Conservation (phyloP, 2,113 vertebrate genomes). For the Xiphophorus hellerii region DNA sequence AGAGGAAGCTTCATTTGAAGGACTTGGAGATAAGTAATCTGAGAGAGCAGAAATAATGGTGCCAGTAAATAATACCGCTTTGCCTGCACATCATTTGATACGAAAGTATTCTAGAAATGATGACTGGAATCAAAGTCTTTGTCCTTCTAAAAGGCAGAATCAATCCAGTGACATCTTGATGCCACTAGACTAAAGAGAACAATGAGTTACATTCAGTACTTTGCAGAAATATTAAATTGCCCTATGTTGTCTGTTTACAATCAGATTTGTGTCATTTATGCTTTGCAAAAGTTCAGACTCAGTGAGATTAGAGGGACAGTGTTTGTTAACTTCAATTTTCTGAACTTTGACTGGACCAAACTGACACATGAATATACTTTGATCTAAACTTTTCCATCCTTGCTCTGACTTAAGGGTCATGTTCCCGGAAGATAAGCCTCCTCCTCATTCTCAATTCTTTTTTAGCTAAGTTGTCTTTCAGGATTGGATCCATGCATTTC, state of each 20-base stretch:
- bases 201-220: neutral
- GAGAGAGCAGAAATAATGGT: constrained; percentile 10
- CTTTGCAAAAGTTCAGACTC: neutral
- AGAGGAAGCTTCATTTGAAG: constrained; percentile 27
- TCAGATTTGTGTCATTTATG: no score
- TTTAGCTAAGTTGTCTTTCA: neutral
- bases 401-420: neutral
- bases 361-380: neutral
- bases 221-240: neutral
- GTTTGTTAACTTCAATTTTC: neutral
- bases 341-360: no score
- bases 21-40: constrained; percentile 19
- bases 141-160: constrained; percentile 10
- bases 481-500: no score
- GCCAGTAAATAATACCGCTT: neutral
- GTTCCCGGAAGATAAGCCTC: neutral
- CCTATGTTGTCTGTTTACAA: neutral
- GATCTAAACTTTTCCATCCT: neutral
- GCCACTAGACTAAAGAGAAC: neutral
- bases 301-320: neutral
- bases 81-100: neutral
- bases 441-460: neutral
- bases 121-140: neutral
- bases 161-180: neutral
- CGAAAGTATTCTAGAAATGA: constrained; percentile 9